Conservation (phyloP, 2,797 vertebrate species). For the Bucorvus abyssinicus region DNA sequence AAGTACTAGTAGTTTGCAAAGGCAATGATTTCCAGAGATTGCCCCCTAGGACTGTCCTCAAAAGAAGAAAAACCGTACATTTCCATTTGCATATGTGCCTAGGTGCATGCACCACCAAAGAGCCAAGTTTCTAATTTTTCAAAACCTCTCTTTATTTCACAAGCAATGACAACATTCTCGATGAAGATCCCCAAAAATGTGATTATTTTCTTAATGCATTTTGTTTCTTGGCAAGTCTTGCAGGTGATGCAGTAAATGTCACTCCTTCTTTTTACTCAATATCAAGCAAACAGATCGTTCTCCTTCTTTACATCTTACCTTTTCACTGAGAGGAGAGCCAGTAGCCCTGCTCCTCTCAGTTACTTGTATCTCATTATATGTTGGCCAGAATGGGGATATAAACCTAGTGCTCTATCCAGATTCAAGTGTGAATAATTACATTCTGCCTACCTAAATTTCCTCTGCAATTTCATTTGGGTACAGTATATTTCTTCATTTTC, state of each 20-base stretch:
- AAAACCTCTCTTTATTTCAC: neutral
- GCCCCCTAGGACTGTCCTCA: neutral
- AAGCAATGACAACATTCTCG: neutral
- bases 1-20: neutral
- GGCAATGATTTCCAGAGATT: neutral
- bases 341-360: neutral
- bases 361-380: neutral
- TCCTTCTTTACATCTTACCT: neutral
- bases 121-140: neutral
- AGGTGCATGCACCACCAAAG: neutral
- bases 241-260: neutral
- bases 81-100: neutral
- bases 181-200: neutral
- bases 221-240: neutral
- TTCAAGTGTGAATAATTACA: constrained; percentile 34
- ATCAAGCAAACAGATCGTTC: neutral
- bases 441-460: constrained; percentile 37
- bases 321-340: neutral
- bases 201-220: constrained; percentile 6
- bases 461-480: constrained; percentile 34
- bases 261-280: neutral
- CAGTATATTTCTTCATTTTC: constrained; percentile 56
- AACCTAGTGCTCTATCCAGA: neutral
- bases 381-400: neutral
- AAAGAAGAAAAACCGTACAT: neutral